phyloP scores from a whole-genome alignment of 2,113 vertebrate genomes.

The Ceyx margarethae region DNA sequence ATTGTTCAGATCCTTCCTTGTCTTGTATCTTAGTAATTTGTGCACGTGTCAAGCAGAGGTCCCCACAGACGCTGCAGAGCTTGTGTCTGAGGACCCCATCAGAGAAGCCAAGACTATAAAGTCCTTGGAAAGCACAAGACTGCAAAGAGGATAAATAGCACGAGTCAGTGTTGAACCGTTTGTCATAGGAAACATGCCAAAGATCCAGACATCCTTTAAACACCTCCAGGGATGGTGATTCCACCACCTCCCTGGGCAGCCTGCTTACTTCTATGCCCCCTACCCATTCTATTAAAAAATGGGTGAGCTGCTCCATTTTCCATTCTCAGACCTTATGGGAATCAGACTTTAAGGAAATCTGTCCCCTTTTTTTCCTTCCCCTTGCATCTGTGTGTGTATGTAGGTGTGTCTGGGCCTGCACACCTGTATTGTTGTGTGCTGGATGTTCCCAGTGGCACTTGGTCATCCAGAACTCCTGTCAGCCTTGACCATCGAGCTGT shows the following conservation, averaged over 20 bases:
- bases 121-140: not conserved
- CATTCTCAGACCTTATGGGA: not conserved
- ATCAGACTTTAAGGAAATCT: not conserved
- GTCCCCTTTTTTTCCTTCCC: not conserved
- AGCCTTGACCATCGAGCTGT: conserved; percentile 2
- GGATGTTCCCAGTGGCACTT: not conserved
- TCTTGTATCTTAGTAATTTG: not conserved
- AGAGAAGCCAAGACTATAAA: not conserved
- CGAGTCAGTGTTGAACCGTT: not conserved
- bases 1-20: not conserved
- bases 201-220: too few species aligned
- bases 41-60: not conserved
- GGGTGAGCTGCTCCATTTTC: conserved; percentile 10
- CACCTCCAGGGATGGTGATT: too few species aligned
- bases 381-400: not conserved
- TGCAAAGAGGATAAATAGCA: not conserved
- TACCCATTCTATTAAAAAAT: not conserved
- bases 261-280: not conserved
- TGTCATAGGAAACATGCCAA: too few species aligned
- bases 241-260: not conserved
- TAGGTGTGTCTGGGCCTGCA: not conserved
- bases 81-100: not conserved
- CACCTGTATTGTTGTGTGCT: conserved; percentile 13
- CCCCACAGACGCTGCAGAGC: not conserved
- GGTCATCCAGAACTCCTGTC: not conserved